These are phyloP conservation scores for Drosophila multiciliata DNA, from an alignment of 2,888 invertebrate genomes.

Conservation along the genomic window DNA sequence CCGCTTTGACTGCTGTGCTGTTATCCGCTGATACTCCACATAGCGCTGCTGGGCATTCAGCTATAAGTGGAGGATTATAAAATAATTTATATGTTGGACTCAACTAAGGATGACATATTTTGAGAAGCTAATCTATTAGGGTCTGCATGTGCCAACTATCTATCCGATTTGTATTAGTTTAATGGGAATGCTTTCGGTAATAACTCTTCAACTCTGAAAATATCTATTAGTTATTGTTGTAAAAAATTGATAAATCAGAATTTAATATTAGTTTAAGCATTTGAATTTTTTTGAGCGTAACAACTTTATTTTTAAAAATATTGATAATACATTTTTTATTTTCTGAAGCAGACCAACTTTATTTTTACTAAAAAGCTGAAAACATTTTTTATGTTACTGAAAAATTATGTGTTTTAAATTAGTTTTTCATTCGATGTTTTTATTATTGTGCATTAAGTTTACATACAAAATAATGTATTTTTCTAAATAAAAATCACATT, in stretches of 20 bases:
- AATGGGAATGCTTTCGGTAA: background rate
- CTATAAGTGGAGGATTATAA: constrained; percentile 85
- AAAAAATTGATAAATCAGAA: background rate
- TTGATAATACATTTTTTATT: background rate
- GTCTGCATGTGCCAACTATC: background rate
- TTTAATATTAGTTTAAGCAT: background rate
- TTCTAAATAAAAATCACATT: background rate
- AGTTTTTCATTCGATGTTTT: background rate
- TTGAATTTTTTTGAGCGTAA: rapidly evolving
- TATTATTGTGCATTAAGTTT: background rate
- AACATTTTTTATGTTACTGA: background rate
- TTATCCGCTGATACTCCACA: constrained; percentile 92
- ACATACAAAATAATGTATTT: background rate
- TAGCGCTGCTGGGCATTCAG: constrained; percentile 92
- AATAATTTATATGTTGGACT: background rate
- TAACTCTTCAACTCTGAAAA: background rate
- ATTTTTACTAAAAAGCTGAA: background rate
- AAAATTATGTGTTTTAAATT: background rate
- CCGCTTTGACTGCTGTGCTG: constrained; percentile 91
- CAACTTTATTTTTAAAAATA: background rate
- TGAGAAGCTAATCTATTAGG: background rate
- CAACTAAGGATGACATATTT: background rate
- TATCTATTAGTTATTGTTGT: background rate
- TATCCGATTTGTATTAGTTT: background rate
- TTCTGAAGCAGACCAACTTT: background rate